A percentile compares a stretch with the other conserved stretches of the same genome.
phyloP scores from a whole-genome alignment of 2,797 vertebrate genomes.

The Odontamblyopus lacepedii region DNA sequence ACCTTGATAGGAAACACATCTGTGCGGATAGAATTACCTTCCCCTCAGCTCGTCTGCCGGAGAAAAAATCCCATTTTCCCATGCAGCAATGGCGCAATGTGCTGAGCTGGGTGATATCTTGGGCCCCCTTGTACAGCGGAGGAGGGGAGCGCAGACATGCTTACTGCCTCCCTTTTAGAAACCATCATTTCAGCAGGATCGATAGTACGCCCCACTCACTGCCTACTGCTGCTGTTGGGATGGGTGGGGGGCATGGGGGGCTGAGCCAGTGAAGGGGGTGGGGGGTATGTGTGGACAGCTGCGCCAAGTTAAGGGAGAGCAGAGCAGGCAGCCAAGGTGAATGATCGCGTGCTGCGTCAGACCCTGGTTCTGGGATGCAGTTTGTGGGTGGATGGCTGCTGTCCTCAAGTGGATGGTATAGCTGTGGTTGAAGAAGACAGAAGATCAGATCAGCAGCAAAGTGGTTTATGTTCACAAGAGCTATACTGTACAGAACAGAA shows the following conservation, averaged over 20 bases:
- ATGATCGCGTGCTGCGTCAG: constrained; percentile 79
- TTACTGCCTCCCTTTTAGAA: constrained; percentile 81
- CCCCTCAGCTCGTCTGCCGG: constrained; percentile 76
- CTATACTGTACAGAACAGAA: constrained; percentile 2
- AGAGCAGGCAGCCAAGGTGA: constrained; percentile 70
- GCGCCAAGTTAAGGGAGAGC: constrained; percentile 67
- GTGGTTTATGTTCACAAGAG: constrained; percentile 41
- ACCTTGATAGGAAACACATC: constrained; percentile 65
- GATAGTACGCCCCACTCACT: constrained; percentile 77
- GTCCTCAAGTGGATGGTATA: constrained; percentile 51
- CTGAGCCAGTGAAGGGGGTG: constrained; percentile 15
- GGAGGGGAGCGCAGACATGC: constrained; percentile 73
- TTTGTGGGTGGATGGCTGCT: constrained; percentile 65
- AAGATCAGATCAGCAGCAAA: constrained; percentile 42
- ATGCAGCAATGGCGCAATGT: constrained; percentile 77
- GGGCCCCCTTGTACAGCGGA: constrained; percentile 59
- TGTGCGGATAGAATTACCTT: constrained; percentile 78
- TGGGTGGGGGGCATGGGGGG: constrained; percentile 17
- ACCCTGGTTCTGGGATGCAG: constrained; percentile 62
- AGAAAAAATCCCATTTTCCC: constrained; percentile 80
- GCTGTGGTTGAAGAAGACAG: constrained; percentile 51
- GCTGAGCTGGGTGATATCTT: constrained; percentile 81
- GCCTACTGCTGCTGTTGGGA: constrained; percentile 53
- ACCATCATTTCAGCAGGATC: constrained; percentile 79
- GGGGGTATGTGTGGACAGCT: constrained; percentile 63